Evolutionary conservation across 2,888 invertebrate genomes (phyloP).

Genomic region (Phengaris arion): DNA sequence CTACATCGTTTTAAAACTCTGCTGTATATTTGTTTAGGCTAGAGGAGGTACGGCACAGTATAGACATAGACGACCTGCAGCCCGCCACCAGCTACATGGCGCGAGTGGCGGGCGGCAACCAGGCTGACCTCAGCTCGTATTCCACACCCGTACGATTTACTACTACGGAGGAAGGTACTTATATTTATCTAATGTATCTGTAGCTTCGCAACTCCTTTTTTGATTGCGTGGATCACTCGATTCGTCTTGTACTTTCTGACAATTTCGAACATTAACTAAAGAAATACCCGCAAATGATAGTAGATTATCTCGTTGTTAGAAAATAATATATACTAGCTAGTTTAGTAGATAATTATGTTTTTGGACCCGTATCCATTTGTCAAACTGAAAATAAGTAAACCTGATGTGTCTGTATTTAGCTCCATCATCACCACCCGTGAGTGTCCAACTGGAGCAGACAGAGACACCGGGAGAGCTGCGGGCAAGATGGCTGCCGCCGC

Average conservation of each 20-base stretch:
- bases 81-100: slow-evolving; percentile 69
- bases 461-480: slow-evolving; percentile 68
- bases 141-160: slow-evolving; percentile 67
- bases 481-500: slow-evolving; percentile 71
- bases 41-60: slow-evolving; percentile 63
- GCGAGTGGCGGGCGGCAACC: slow-evolving; percentile 70
- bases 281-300: no score
- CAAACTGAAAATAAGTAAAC: no score
- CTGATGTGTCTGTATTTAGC: slow-evolving; percentile 45
- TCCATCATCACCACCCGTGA: slow-evolving; percentile 68
- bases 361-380: no score
- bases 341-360: no score
- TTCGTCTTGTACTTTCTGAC: no score
- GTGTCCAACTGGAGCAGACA: slow-evolving; percentile 70
- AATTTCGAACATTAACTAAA: no score
- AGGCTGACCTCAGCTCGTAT: slow-evolving; percentile 68
- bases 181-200: neutral
- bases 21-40: slow-evolving; percentile 45
- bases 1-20: neutral
- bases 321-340: no score
- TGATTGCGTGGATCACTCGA: no score
- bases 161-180: slow-evolving; percentile 72
- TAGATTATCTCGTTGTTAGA: no score
- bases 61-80: slow-evolving; percentile 65
- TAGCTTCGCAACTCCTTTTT: no score